These are phyloP conservation scores for Halesus radiatus DNA, from an alignment of 1,140 invertebrate species.

Conservation along the genomic window DNA sequence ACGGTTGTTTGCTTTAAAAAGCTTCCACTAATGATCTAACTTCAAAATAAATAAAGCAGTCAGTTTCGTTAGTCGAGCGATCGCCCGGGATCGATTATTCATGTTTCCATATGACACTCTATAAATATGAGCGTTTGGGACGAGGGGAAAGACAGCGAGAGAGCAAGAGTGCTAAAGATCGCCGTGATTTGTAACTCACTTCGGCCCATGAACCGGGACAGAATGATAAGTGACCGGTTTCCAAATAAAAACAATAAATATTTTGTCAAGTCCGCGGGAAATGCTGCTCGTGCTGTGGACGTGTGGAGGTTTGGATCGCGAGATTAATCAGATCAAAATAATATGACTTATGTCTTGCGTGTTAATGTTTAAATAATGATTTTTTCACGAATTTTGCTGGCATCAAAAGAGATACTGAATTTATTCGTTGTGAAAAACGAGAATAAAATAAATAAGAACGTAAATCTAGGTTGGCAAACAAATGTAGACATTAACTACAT, in stretches of 20 bases:
- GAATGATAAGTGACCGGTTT: conserved; percentile 30
- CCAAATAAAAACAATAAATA: conserved; percentile 49
- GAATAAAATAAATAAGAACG: too few species aligned
- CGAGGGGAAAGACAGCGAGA: not conserved
- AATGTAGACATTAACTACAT: too few species aligned
- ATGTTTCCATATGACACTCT: conserved; percentile 2
- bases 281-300: not conserved
- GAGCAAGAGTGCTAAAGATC: not conserved
- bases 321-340: conserved; percentile 38
- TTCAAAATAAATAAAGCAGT: not conserved
- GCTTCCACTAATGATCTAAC: not conserved
- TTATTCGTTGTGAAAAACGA: too few species aligned
- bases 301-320: not conserved
- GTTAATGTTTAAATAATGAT: too few species aligned
- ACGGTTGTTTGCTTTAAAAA: too few species aligned
- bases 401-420: too few species aligned
- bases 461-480: too few species aligned
- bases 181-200: conserved; percentile 12
- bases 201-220: not conserved
- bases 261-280: conserved; percentile 42
- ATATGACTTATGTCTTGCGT: too few species aligned
- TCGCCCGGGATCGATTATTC: conserved; percentile 20
- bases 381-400: not conserved
- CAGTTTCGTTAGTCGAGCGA: not conserved
- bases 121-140: conserved; percentile 15